Evolutionary conservation across 2,113 vertebrate genomes (phyloP).

Genomic region (Xiphophorus hellerii): DNA sequence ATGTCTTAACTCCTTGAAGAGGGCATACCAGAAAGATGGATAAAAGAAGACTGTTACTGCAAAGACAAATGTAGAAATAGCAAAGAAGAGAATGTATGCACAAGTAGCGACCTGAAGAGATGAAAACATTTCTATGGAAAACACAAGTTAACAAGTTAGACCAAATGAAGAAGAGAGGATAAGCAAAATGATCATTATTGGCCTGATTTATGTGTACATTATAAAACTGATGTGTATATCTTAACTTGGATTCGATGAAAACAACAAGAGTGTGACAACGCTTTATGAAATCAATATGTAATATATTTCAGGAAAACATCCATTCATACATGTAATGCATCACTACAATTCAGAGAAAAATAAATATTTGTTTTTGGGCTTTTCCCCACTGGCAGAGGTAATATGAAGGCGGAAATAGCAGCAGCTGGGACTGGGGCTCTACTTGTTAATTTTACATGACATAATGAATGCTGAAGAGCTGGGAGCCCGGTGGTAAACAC

Average conservation of each 20-base stretch:
- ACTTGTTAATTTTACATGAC: slow-evolving; percentile 55
- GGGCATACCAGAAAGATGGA: slow-evolving; percentile 24
- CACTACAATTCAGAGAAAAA: neutral
- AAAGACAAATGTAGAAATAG: neutral
- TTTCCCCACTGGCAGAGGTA: slow-evolving; percentile 7
- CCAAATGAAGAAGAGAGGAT: neutral
- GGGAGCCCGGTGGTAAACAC: slow-evolving; percentile 45
- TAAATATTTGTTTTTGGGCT: neutral
- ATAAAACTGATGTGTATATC: neutral
- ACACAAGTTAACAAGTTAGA: neutral
- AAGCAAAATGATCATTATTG: neutral
- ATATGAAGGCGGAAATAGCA: slow-evolving; percentile 44
- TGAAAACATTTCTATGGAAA: neutral
- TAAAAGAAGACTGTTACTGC: slow-evolving; percentile 8
- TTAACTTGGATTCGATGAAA: neutral
- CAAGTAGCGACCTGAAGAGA: neutral
- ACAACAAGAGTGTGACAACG: neutral
- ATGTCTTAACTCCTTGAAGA: slow-evolving; percentile 48
- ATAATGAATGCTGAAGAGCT: slow-evolving; percentile 50
- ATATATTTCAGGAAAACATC: neutral
- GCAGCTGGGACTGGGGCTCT: slow-evolving; percentile 37
- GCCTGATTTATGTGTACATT: neutral
- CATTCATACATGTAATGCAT: slow-evolving; percentile 4
- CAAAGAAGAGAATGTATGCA: neutral
- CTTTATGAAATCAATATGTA: neutral